These are phyloP conservation scores for Haliclona indistincta DNA, from an alignment of 37 sponge, comb jelly and placozoan species.

Conservation along the genomic window DNA sequence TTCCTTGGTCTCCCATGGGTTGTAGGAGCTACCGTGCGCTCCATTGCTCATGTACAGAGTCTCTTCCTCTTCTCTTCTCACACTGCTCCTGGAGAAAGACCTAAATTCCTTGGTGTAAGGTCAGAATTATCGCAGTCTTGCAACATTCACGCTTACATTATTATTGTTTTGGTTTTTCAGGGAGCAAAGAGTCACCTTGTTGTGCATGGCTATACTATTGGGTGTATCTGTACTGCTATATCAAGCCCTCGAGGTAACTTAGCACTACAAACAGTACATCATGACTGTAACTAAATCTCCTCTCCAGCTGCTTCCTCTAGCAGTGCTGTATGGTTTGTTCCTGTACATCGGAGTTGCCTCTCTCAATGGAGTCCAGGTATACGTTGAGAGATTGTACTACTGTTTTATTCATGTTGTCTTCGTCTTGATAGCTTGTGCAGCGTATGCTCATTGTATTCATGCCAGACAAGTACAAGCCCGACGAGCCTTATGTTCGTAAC, in stretches of 20 bases:
- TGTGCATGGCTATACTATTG: slow-evolving; percentile 63
- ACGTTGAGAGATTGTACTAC: neutral
- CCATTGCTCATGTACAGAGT: slow-evolving; percentile 74
- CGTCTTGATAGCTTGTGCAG: slow-evolving; percentile 64
- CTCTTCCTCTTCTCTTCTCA: slow-evolving; percentile 49
- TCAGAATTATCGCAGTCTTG: slow-evolving; percentile 10
- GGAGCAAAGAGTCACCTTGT: slow-evolving; percentile 84
- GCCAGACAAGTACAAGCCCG: slow-evolving; percentile 83
- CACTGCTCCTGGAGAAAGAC: slow-evolving; percentile 79
- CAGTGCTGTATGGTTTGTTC: slow-evolving; percentile 86
- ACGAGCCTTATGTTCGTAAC: slow-evolving; percentile 69
- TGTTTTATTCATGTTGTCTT: neutral
- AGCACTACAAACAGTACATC: neutral
- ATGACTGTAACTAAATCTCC: neutral
- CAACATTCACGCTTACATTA: neutral
- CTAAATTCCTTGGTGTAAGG: slow-evolving; percentile 85
- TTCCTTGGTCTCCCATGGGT: slow-evolving; percentile 91
- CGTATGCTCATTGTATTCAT: slow-evolving; percentile 67
- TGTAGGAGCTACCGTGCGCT: slow-evolving; percentile 81
- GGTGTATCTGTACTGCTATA: slow-evolving; percentile 64
- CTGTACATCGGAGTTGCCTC: slow-evolving; percentile 86
- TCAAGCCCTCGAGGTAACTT: slow-evolving; percentile 23
- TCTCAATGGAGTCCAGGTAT: slow-evolving; percentile 71
- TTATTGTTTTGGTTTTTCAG: slow-evolving; percentile 19
- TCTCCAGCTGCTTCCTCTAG: slow-evolving; percentile 65